These are phyloP conservation scores for Myotis daubentonii DNA, from an alignment of 2,797 vertebrate species.

Conservation along the genomic window DNA sequence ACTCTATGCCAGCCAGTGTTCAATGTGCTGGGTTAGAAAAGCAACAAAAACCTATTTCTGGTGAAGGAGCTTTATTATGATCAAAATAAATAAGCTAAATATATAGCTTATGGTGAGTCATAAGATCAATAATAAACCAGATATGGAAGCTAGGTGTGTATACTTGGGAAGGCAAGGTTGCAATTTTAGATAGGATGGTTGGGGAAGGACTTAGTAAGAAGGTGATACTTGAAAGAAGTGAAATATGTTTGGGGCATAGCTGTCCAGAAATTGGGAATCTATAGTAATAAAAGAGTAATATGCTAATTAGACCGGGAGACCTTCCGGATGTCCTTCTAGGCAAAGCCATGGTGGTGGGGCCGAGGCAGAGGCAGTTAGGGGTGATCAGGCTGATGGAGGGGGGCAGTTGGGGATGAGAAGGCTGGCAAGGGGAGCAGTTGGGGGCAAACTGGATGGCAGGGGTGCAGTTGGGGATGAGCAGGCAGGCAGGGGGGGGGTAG, in stretches of 20 bases:
- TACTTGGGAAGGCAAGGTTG: neutral
- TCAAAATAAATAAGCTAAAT: conserved; percentile 6
- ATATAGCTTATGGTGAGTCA: neutral
- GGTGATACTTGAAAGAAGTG: neutral
- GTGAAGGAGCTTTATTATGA: neutral
- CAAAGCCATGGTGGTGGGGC: too few relatives aligned
- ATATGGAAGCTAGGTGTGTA: neutral
- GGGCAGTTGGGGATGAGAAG: too few relatives aligned
- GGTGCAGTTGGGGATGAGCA: too few relatives aligned
- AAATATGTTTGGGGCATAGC: neutral
- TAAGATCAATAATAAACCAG: neutral
- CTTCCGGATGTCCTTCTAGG: too few relatives aligned
- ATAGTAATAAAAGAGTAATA: too few relatives aligned
- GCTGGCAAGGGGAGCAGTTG: too few relatives aligned
- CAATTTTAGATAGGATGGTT: neutral
- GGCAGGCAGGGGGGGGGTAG: too few relatives aligned
- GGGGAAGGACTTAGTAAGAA: neutral
- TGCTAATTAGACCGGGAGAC: too few relatives aligned
- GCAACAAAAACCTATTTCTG: neutral
- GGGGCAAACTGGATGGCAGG: too few relatives aligned
- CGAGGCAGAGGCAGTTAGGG: too few relatives aligned
- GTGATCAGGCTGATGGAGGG: too few relatives aligned
- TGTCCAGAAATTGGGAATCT: neutral
- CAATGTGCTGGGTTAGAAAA: neutral
- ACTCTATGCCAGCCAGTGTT: neutral